Conservation (phyloP, 2,113 vertebrate genomes). For the Sterrhoptilus dennistouni region DNA sequence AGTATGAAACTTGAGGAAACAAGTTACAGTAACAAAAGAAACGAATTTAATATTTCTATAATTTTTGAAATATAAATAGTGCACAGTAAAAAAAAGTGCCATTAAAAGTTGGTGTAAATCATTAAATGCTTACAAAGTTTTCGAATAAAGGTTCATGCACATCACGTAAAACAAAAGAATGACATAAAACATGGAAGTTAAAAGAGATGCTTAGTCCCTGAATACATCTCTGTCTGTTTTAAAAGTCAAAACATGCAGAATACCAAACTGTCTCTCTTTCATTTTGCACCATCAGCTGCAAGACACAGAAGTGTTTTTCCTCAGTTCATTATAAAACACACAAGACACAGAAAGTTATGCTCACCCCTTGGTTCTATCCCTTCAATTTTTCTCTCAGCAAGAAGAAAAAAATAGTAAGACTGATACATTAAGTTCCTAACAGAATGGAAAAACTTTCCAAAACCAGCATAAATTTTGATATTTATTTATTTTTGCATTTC, state of each 20-base stretch:
- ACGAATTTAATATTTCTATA: background rate
- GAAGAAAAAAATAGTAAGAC: background rate
- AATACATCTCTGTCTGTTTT: background rate
- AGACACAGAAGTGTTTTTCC: background rate
- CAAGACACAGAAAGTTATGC: background rate
- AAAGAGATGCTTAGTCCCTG: background rate
- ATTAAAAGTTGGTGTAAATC: background rate
- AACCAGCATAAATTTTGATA: background rate
- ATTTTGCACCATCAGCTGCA: background rate
- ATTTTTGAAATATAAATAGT: background rate
- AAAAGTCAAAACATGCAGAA: background rate
- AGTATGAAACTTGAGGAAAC: background rate
- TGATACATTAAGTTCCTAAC: accelerated
- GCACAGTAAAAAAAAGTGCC: background rate
- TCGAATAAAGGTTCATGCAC: background rate
- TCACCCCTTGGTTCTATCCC: background rate
- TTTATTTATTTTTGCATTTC: background rate
- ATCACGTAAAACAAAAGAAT: background rate
- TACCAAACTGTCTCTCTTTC: background rate
- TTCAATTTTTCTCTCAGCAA: background rate
- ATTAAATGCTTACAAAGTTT: background rate
- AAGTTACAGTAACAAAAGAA: background rate
- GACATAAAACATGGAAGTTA: background rate
- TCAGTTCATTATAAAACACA: background rate
- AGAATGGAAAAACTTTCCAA: background rate